A percentile compares a stretch with the other conserved stretches of the same genome.
These are phyloP conservation scores for Lateolabrax maculatus DNA, from an alignment of 2,797 vertebrate species.

Conservation along the genomic window DNA sequence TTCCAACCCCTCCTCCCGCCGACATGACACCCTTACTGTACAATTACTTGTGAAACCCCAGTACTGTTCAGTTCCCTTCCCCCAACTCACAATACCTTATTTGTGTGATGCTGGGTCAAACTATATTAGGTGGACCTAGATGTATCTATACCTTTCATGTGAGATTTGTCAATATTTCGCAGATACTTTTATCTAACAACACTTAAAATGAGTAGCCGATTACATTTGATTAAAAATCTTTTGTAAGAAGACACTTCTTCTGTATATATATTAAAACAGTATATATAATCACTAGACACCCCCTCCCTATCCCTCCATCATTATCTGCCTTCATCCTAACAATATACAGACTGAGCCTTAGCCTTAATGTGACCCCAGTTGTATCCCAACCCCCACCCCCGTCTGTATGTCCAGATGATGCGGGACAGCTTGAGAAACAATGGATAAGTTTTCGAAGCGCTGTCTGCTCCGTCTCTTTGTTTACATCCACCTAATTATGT, in stretches of 20 bases:
- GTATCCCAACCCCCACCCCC: conserved; percentile 33
- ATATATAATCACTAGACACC: neutral
- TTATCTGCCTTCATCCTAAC: conserved; percentile 48
- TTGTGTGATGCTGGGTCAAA: neutral
- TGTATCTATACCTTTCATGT: neutral
- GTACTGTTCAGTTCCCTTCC: neutral
- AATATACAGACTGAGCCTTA: conserved; percentile 57
- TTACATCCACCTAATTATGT: conserved; percentile 44
- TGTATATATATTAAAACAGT: neutral
- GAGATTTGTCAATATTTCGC: neutral
- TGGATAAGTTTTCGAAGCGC: conserved; percentile 23
- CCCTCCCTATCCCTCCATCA: neutral
- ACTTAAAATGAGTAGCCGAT: neutral
- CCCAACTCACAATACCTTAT: neutral
- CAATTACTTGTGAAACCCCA: conserved; percentile 8
- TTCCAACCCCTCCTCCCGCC: conserved; percentile 17
- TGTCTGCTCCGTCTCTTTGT: conserved; percentile 29
- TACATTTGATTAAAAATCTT: neutral
- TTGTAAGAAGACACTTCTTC: neutral
- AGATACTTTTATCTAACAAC: conserved; percentile 1
- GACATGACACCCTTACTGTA: conserved; percentile 8
- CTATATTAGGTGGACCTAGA: neutral
- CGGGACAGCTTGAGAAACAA: conserved; percentile 64
- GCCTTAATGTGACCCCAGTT: conserved; percentile 68
- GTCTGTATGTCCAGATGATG: conserved; percentile 53